Evolutionary conservation across 2,113 vertebrate species (phyloP).

Genomic region (Eonycteris spelaea): DNA sequence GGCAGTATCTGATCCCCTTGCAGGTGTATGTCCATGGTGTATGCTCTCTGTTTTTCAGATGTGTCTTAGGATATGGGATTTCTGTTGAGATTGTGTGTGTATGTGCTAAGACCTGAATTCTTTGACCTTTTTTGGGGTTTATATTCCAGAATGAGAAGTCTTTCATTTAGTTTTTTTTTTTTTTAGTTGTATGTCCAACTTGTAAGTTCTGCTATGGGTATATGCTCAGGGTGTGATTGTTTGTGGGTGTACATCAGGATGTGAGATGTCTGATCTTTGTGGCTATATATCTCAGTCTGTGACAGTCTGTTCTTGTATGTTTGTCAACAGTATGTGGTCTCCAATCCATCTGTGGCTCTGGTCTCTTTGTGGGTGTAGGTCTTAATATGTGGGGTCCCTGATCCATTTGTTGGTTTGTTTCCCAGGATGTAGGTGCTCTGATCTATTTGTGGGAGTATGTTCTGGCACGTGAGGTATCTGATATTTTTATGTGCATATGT

Average conservation of each 20-base stretch:
- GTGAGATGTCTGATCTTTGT: background rate
- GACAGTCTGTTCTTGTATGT: background rate
- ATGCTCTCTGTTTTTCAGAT: background rate
- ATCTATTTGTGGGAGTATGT: background rate
- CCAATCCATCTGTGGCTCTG: background rate
- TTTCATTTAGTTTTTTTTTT: background rate
- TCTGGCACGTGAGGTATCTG: background rate
- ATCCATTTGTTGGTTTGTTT: background rate
- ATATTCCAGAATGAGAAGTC: background rate
- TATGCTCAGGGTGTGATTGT: background rate
- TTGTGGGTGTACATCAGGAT: background rate
- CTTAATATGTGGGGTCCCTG: background rate
- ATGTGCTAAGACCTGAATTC: background rate
- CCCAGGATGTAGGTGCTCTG: background rate
- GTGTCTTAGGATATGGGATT: background rate
- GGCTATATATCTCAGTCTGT: background rate
- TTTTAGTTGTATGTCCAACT: background rate
- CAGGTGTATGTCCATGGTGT: background rate
- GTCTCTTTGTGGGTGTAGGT: background rate
- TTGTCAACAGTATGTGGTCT: background rate
- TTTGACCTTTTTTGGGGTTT: background rate
- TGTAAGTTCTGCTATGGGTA: background rate
- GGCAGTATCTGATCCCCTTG: background rate
- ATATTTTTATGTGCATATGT: background rate
- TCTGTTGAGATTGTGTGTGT: background rate